A percentile compares a stretch with the other conserved stretches of the same genome.
Evolutionary conservation across 1,140 invertebrate genomes (phyloP).

Genomic region (Apis florea): DNA sequence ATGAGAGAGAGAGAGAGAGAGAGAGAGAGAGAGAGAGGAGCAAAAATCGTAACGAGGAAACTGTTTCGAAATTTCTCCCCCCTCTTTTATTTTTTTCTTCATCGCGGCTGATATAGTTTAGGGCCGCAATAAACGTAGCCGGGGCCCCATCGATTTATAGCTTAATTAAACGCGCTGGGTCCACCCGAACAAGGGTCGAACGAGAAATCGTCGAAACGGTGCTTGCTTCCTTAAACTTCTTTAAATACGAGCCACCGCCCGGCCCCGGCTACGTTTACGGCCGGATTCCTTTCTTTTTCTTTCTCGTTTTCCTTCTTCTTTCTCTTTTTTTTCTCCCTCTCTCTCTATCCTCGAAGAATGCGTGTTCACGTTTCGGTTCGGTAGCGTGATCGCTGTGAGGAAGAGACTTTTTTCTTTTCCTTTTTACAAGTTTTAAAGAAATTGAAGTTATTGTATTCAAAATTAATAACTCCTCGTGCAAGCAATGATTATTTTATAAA

Average conservation of each 20-base stretch:
- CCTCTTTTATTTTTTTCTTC: conserved; percentile 50
- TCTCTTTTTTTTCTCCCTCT: conserved; percentile 11
- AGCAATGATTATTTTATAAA: too few species aligned
- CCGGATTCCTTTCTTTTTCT: background rate
- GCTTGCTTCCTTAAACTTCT: conserved; percentile 65
- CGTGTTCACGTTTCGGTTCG: conserved; percentile 5
- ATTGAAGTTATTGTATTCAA: too few species aligned
- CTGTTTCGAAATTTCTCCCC: conserved; percentile 30
- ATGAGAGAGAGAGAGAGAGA: too few species aligned
- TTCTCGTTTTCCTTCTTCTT: background rate
- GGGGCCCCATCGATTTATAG: conserved; percentile 69
- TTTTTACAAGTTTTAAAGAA: too few species aligned
- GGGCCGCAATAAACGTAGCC: conserved; percentile 65
- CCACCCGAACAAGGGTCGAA: conserved; percentile 26
- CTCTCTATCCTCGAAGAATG: conserved; percentile 39
- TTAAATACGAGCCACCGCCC: conserved; percentile 69
- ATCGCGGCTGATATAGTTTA: conserved; percentile 65
- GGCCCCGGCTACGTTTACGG: conserved; percentile 61
- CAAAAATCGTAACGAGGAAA: conserved; percentile 39
- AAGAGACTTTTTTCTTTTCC: conserved; percentile 1
- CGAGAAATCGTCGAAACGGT: conserved; percentile 62
- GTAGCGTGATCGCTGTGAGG: background rate
- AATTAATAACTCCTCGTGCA: too few species aligned
- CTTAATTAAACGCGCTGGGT: conserved; percentile 71
- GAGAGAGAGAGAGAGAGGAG: background rate